Percentiles rank a stretch among this genome's conserved stretches.
Conservation (phyloP, 1,140 invertebrate species). For the Macrosteles quadrilineatus region DNA sequence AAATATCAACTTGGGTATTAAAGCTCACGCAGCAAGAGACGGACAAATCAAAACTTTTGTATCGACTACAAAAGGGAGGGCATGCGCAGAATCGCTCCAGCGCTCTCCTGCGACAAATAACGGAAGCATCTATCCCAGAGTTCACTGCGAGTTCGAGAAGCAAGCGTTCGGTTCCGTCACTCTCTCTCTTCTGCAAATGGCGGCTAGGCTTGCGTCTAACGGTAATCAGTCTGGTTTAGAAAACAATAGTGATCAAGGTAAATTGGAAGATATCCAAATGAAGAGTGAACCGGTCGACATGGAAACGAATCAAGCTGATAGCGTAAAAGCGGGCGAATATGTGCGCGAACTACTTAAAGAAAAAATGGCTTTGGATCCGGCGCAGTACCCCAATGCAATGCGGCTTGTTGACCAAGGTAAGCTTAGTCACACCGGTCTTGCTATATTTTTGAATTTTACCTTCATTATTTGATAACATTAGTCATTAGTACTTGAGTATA, state of each 20-base stretch:
- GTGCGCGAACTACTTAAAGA: slow-evolving; percentile 72
- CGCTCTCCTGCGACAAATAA: slow-evolving; percentile 20
- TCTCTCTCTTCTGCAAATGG: slow-evolving; percentile 25
- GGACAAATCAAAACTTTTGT: slow-evolving; percentile 30
- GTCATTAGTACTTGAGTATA: too few species aligned
- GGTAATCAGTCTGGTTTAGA: slow-evolving; percentile 28
- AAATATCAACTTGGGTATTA: too few species aligned
- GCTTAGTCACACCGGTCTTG: neutral
- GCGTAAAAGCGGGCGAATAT: slow-evolving; percentile 74
- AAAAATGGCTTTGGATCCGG: slow-evolving; percentile 67
- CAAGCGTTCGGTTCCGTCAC: slow-evolving; percentile 11
- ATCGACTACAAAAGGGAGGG: slow-evolving; percentile 6
- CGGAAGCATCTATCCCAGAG: slow-evolving; percentile 29
- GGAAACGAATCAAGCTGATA: slow-evolving; percentile 41
- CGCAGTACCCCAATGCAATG: slow-evolving; percentile 67
- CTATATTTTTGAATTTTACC: slow-evolving; percentile 18
- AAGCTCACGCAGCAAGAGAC: too few species aligned
- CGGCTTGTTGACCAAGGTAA: slow-evolving; percentile 73
- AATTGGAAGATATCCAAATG: slow-evolving; percentile 34
- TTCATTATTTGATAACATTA: too few species aligned
- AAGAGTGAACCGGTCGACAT: slow-evolving; percentile 26
- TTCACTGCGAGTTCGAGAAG: slow-evolving; percentile 28
- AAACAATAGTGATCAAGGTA: slow-evolving; percentile 20
- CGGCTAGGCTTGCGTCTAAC: slow-evolving; percentile 27
- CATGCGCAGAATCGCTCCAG: slow-evolving; percentile 16